These are phyloP conservation scores for Octodonta nipae DNA, from an alignment of 2,888 invertebrate species.

Conservation along the genomic window DNA sequence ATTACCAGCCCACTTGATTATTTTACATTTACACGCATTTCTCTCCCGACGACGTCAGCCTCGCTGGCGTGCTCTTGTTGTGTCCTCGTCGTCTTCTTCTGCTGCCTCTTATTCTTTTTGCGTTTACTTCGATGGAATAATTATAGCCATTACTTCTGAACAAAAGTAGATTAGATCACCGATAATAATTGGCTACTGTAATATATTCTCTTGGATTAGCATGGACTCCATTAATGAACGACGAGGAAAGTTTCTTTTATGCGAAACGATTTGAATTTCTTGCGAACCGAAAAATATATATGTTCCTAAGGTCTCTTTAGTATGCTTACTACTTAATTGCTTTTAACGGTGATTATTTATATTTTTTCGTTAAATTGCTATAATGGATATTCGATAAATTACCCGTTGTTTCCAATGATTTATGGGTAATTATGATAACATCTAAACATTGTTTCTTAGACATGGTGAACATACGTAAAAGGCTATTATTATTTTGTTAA, in stretches of 20 bases:
- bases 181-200: conserved; percentile 25
- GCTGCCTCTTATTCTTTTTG: conserved; percentile 16
- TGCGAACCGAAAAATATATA: no score
- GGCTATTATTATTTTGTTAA: no score
- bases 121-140: conserved; percentile 22
- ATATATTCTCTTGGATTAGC: conserved; percentile 21
- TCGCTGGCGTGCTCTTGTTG: conserved; percentile 9
- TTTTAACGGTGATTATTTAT: no score
- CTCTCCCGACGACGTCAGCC: conserved; percentile 14
- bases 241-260: conserved; percentile 8
- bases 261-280: no score
- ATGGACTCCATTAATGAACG: conserved; percentile 21
- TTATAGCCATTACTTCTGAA: conserved; percentile 26
- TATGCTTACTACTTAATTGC: no score
- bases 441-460: no score
- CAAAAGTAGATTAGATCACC: conserved; percentile 26
- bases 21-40: conserved; percentile 36
- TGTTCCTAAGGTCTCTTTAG: no score
- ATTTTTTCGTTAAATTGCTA: no score
- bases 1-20: conserved; percentile 34
- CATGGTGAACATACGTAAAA: no score
- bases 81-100: background rate
- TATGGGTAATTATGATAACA: no score
- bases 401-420: no score
- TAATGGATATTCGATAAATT: no score